Percentiles rank a stretch among this genome's conserved stretches.
Conservation (phyloP, 2,113 vertebrate genomes). For the Cavia aperea region DNA sequence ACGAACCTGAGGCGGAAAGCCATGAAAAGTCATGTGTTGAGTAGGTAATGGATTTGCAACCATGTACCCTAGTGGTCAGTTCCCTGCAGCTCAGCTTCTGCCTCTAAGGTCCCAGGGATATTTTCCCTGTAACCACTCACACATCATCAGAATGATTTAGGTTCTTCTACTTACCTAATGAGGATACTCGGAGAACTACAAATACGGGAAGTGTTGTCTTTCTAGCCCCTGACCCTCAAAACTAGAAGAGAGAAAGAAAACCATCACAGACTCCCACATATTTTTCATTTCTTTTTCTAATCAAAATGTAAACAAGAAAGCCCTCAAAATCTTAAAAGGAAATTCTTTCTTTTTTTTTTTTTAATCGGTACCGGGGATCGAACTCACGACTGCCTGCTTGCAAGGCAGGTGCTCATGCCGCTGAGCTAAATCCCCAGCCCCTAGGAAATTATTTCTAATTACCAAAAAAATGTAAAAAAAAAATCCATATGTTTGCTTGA, state of each 20-base stretch:
- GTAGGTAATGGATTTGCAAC: background rate
- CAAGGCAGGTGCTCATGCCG: no score
- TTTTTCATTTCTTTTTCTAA: conserved; percentile 26
- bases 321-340: background rate
- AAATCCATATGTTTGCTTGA: background rate
- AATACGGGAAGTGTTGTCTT: background rate
- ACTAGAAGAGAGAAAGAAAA: background rate
- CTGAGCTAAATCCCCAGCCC: no score
- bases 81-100: no score
- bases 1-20: background rate
- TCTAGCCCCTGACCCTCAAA: background rate
- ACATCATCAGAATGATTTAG: no score
- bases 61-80: fast-evolving
- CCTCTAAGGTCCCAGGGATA: background rate
- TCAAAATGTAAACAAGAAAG: background rate
- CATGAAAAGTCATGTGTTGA: background rate
- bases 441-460: background rate
- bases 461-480: background rate
- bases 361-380: no score
- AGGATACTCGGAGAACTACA: background rate
- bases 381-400: no score
- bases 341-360: no score
- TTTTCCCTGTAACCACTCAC: background rate
- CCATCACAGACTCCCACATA: background rate
- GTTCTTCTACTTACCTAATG: background rate